Conservation (phyloP, 2,113 vertebrate genomes). For the Neolamprologus toae region DNA sequence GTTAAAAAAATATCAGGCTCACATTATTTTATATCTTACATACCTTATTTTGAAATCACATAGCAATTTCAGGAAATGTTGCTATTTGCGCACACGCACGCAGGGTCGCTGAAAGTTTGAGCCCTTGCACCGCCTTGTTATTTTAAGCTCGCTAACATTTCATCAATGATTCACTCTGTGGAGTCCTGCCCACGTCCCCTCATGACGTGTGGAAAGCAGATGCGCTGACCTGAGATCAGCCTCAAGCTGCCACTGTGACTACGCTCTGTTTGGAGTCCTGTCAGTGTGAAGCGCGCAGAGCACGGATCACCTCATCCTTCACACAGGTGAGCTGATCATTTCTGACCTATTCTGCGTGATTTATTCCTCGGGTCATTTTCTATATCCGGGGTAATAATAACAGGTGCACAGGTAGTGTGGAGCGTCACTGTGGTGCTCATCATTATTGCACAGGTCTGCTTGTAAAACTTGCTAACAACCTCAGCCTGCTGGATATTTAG, state of each 20-base stretch:
- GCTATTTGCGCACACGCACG: not conserved
- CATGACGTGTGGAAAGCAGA: not conserved
- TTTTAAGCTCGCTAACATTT: not conserved
- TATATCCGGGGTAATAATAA: not conserved
- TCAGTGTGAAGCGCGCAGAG: not conserved
- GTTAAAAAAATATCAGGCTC: not conserved
- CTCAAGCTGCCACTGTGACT: not conserved
- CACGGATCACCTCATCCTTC: not conserved
- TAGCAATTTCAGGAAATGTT: not conserved
- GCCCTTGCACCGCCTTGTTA: constrained; percentile 1
- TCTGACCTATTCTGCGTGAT: not conserved
- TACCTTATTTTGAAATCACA: constrained; percentile 6
- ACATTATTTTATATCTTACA: not conserved
- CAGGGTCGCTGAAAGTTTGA: not conserved
- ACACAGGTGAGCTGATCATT: constrained; percentile 33
- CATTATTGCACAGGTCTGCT: not conserved
- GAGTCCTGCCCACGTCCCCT: not conserved
- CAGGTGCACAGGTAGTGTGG: not conserved
- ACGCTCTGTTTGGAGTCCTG: not conserved
- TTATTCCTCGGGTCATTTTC: not conserved
- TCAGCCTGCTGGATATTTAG: not conserved
- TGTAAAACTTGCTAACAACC: not conserved
- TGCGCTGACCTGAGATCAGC: not conserved
- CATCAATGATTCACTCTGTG: constrained; percentile 53
- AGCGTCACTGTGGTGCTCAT: not conserved